Percentiles rank a stretch among this genome's conserved stretches.
Conservation (phyloP, 35 echinoderm and acorn worm species). For the Ophiothrix spiculata region DNA sequence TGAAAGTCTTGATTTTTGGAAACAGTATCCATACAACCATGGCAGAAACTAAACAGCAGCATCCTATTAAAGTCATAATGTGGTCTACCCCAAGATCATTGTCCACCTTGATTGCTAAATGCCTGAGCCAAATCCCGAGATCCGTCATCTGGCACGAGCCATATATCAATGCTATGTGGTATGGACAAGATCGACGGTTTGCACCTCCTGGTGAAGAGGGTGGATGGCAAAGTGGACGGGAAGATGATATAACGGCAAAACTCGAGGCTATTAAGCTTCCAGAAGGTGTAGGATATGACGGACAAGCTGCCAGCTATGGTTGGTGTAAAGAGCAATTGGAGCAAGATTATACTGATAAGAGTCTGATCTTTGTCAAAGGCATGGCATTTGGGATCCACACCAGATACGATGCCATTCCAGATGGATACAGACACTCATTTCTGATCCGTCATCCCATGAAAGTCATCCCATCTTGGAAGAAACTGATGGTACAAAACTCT, state of each 20-base stretch:
- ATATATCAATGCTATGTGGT: not conserved
- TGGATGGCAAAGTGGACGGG: too few species aligned
- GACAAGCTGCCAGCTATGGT: not conserved
- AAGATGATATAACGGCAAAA: not conserved
- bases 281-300: conserved; percentile 1
- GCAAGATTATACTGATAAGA: conserved; percentile 15
- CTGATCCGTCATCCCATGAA: too few species aligned
- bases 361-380: conserved; percentile 55
- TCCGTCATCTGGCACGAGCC: not conserved
- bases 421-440: conserved; percentile 47
- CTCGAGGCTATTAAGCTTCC: not conserved
- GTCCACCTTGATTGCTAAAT: not conserved
- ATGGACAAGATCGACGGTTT: not conserved
- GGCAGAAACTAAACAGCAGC: too few species aligned
- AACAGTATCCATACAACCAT: too few species aligned
- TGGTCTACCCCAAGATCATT: not conserved
- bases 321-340: not conserved
- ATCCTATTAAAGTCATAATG: not conserved
- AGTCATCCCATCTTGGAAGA: conserved; percentile 27
- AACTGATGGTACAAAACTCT: not conserved
- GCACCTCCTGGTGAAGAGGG: not conserved
- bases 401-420: conserved; percentile 31
- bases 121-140: not conserved
- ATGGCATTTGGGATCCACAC: conserved; percentile 27
- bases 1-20: too few species aligned